These are phyloP conservation scores for Gnatocerus cornutus DNA, from an alignment of 2,888 invertebrate genomes.

Conservation along the genomic window DNA sequence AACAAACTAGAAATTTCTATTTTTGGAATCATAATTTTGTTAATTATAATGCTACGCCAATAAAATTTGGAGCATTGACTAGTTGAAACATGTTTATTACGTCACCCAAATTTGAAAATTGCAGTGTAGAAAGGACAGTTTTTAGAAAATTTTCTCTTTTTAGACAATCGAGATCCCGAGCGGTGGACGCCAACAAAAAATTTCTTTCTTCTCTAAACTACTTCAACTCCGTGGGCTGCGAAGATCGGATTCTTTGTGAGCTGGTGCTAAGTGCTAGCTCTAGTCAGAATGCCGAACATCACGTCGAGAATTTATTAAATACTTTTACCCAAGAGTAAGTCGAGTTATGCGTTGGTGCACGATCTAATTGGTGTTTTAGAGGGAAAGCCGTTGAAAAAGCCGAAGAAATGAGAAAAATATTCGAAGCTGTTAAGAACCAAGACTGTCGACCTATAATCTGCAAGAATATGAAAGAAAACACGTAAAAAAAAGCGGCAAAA, in stretches of 20 bases:
- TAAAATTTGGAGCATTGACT: no score
- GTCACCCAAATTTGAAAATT: no score
- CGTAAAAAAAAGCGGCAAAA: slow-evolving; percentile 18
- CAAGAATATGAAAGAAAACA: slow-evolving; percentile 52
- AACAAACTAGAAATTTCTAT: no score
- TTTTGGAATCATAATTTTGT: no score
- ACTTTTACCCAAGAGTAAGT: slow-evolving; percentile 65
- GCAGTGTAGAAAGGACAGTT: no score
- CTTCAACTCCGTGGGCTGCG: slow-evolving; percentile 62
- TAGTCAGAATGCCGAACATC: slow-evolving; percentile 62
- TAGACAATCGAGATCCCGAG: slow-evolving; percentile 56
- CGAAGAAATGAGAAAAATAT: slow-evolving; percentile 65
- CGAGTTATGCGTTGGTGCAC: neutral
- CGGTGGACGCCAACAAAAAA: slow-evolving; percentile 54
- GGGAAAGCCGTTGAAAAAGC: slow-evolving; percentile 62
- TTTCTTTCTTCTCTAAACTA: slow-evolving; percentile 57
- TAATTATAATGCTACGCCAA: no score
- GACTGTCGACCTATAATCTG: slow-evolving; percentile 66
- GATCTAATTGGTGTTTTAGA: slow-evolving; percentile 59
- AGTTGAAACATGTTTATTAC: no score
- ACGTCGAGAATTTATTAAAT: slow-evolving; percentile 65
- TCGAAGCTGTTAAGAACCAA: slow-evolving; percentile 66
- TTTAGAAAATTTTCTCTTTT: no score
- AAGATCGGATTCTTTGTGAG: slow-evolving; percentile 66
- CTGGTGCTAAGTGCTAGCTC: slow-evolving; percentile 62